Conservation (phyloP, 2,113 vertebrate genomes). For the Setophaga petechia region DNA sequence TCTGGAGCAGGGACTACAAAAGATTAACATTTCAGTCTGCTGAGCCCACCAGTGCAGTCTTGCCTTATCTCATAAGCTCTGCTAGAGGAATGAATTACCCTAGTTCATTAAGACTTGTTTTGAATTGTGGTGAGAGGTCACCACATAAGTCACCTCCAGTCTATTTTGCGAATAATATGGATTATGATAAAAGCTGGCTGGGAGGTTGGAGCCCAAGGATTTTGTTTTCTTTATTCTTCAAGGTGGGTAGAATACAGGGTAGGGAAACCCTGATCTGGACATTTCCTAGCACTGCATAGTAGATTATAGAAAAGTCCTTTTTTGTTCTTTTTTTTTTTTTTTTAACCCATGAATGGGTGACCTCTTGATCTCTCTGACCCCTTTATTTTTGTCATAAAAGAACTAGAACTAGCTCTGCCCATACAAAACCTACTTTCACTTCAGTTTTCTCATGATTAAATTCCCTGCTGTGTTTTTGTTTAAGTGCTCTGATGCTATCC, state of each 20-base stretch:
- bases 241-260: constrained; percentile 59
- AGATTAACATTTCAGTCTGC: constrained; percentile 66
- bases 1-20: constrained; percentile 52
- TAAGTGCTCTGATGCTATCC: constrained; percentile 33
- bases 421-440: constrained; percentile 47
- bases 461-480: constrained; percentile 51
- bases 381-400: constrained; percentile 65
- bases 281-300: constrained; percentile 57
- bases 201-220: constrained; percentile 55
- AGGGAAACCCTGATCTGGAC: constrained; percentile 44
- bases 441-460: constrained; percentile 60
- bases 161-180: constrained; percentile 63
- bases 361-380: constrained; percentile 59
- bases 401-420: constrained; percentile 17
- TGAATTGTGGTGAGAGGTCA: constrained; percentile 63
- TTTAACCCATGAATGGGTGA: constrained; percentile 25
- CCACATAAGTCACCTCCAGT: constrained; percentile 59
- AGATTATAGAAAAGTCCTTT: constrained; percentile 48
- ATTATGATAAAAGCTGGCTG: constrained; percentile 61
- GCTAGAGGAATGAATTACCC: constrained; percentile 62
- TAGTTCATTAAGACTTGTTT: constrained; percentile 71
- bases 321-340: constrained; percentile 29
- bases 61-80: constrained; percentile 64
- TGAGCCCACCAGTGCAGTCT: constrained; percentile 44
- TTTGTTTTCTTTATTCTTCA: constrained; percentile 64